Base-by-base conservation (phyloP, 2,888 invertebrate genomes). In the Pollenia angustigena region DNA sequence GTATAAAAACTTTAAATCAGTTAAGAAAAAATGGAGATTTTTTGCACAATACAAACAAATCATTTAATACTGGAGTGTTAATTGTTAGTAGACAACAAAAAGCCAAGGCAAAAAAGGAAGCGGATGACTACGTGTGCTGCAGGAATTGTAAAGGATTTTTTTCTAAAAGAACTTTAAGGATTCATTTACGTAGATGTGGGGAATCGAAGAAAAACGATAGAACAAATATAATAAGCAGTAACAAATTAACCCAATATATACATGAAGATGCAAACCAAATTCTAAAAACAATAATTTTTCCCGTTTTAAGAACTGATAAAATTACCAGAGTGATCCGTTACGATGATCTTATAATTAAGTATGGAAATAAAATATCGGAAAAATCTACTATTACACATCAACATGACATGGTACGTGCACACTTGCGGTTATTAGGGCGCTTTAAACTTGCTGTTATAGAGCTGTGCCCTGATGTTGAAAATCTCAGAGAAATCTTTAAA, bases 341-440 rank as follows among this genome's bases (percentile, higher is more conserved):
- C 32, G 80, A 80, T 52, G 80, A 80, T 18, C 18, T 80, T 16
- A 50, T 80, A 7, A 71, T 80, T 9, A 69, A 68, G 60, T 60
- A 56, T 40, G 69, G 60, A 8, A 80, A 71, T 42, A 62, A 71
- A 12, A 16, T 79, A 1, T 66, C 56, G 3, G 52, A 80, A 10
- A 71, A 80, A 71, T 52, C 52, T 18, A 44, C 52, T 16, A 4
- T 18, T 16, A 12, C 16, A 8, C 60, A 71, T 62, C 71, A 80
- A 18, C 71, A 80, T 71, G 71, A 80, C 9, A 46, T 40, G 50
- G 71, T 80, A 50, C 48, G 80, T 10, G 50, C 68, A 42, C n/a
- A 71, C 10, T 6, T 80, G 18, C n/a, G 71, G 6, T 46, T 71
- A n/a, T 52, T 71, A 16, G 80, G 80, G 1, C 48, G 71, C 7